phyloP scores from a whole-genome alignment of 2,113 vertebrate genomes.

The Pelusios castaneus region DNA sequence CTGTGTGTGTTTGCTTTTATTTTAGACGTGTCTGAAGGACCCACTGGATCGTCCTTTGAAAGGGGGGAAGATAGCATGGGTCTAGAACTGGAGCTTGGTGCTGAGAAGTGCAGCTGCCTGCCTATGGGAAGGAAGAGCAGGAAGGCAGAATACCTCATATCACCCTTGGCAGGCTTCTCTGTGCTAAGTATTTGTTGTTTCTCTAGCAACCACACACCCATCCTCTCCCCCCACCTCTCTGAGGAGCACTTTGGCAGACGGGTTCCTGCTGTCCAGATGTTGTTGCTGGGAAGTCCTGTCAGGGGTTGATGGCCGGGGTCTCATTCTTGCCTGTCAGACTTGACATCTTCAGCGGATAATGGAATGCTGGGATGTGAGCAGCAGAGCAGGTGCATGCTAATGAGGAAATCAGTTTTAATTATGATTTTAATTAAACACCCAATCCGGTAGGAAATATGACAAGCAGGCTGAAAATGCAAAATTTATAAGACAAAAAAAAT shows the following conservation, averaged over 20 bases:
- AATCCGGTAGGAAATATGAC: conserved; percentile 86
- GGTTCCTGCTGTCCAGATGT: conserved; percentile 45
- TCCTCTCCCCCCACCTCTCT: not conserved
- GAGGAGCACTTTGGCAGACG: not conserved
- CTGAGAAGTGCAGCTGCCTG: not conserved
- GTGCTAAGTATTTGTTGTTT: not conserved
- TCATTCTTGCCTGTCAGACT: conserved; percentile 80
- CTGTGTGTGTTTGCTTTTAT: accelerated
- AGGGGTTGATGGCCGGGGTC: conserved; percentile 64
- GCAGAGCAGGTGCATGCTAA: conserved; percentile 90
- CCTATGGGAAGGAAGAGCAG: not conserved
- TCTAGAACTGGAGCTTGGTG: not conserved
- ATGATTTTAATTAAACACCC: conserved; percentile 92
- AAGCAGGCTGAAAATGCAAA: conserved; percentile 75
- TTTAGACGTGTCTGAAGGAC: not conserved
- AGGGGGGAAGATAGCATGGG: not conserved
- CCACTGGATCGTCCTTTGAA: accelerated
- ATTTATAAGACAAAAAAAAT: conserved; percentile 25
- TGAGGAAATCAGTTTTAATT: conserved; percentile 94
- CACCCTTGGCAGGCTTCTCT: not conserved
- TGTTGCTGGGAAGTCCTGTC: conserved; percentile 50
- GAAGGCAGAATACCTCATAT: not conserved
- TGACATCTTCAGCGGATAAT: conserved; percentile 83
- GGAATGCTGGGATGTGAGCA: conserved; percentile 76
- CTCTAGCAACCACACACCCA: not conserved